Evolutionary conservation across 2,797 vertebrate species (phyloP), one percentile per base, ranked within the genome.

Genomic region (Anabacerthia variegaticeps): DNA sequence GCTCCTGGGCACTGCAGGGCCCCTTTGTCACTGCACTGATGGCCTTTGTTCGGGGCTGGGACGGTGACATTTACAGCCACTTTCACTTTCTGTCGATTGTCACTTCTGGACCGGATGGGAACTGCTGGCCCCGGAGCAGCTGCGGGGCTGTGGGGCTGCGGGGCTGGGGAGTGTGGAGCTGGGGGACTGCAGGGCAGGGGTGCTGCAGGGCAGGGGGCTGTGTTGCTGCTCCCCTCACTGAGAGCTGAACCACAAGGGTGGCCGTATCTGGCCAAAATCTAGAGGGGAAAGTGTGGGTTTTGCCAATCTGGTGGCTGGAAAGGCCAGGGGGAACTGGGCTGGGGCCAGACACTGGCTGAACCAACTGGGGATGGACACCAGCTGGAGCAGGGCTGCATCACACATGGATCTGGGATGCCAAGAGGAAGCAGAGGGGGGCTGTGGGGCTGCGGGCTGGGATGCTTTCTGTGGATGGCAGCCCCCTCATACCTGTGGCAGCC

Each of bases 31-130:
- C 89, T 3, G 85, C 65, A 93, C 92, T 93, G 95, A 82, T 2
- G 87, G 56, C 85, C 85, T 96, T 94, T 95, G 96, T 96, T 94
- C 34, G 1, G 41, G 46, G 28, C 61, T 56, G 39, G 65, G n/a
- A 90, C 65, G 58, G 84, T 95, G 92, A 94, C 96, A 96, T 95
- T 95, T 96, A 76, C 1, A 37, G 76, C 59, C 72, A 34, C 80
- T 94, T 95, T 95, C 85, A 79, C 79, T 95, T 94, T 93, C 93
- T 95, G 74, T 52, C 55, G 1, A 77, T 86, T 91, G 91, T 81
- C 87, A 54, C 43, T 88, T 52, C 74, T 51, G 59, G 30, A 7
- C 36, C 4, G 55, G 80, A 54, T 16, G 12, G 78, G 51, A 82
- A 41, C 55, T 66, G 73, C 39, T 10, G 21, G 67, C 48, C 48